Base-by-base conservation (phyloP, 53 echinoderm and acorn worm genomes). In the Holothuria scabra region DNA sequence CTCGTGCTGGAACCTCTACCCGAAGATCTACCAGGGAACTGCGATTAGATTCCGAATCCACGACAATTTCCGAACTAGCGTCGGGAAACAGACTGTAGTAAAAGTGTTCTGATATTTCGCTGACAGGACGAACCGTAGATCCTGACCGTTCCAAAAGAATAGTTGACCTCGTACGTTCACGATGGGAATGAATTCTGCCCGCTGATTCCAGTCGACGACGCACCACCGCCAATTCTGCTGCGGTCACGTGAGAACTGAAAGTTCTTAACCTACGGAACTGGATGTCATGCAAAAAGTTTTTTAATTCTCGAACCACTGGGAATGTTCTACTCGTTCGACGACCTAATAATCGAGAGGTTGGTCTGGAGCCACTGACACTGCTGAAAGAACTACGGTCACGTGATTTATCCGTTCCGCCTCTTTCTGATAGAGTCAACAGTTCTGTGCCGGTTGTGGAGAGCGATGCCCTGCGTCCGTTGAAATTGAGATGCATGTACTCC, bases 41-140 rank as follows among this genome's bases (percentile, higher is more conserved):
- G 22, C 61, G 80, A 19, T 32, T 80, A 13, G 80, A 80, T 0
- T 80, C 80, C 22, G 80, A 60, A 33, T 80, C 80, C 59, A 80
- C n/a, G 13, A 30, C 58, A 33, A 37, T 59, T 18, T 80, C 81
- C 14, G 65, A 61, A n/a, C 67, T 41, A 28, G 87, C 84, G 49
- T 92, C 85, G 0, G 92, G 95, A 55, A 94, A 94, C 25, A 94
- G 49, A 78, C 95, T 94, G 65, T 94, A 94, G 68, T 94, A 94
- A 60, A 94, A 94, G 72, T 94, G 92, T 22, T 92, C 92, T 18
- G 91, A 91, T 57, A 94, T 90, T 74, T 90, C 87, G 65, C 95
- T 94, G 56, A 87, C 65, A 1, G 92, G 92, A 83, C 95, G 85
- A 55, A 94, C 86, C 46, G 85, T 84, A 12, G 95, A 90, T 34